Evolutionary conservation across 2,113 vertebrate species (phyloP), one percentile per base, ranked within the genome.

Genomic region (Pomatorhinus ruficollis): DNA sequence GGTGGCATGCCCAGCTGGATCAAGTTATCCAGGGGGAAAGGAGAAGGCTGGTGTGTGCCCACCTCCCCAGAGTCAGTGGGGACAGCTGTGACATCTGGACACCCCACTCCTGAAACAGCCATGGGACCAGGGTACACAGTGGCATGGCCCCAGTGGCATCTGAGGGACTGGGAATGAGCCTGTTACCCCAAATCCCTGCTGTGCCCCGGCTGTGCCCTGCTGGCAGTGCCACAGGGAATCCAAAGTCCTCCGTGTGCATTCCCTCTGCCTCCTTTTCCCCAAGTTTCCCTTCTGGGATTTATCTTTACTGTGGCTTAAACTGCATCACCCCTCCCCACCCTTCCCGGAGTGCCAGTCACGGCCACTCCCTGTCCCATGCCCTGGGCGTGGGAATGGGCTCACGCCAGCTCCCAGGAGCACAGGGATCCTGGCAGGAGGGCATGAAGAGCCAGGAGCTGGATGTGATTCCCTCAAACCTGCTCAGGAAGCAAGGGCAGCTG

Each of bases 351-450:
- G 12, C 35, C 0, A 0, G 44, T 59, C 76, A 65, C 2, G 0
- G 52, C 60, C 33, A 2, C 22, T 33, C 71, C 81, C 61, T 12
- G 40, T 6, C 8, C 81, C 14, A 6, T 66, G 69, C 30, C 74
- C 78, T 3, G 21, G 53, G 28, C 0, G 2, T 59, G 77, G 44
- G 33, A 66, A 52, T 6, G n/a, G 76, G 50, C 11, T 16, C 33
- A 15, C 0, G 0, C 6, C 68, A 28, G 52, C 44, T 74, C 33
- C 33, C 44, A 13, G 44, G 27, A 35, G 12, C 31, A 56, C 4
- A 5, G 42, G 15, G n/a, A 47, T 47, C 24, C 39, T 0, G 0
- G 37, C 0, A 0, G 13, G 53, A 74, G 22, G 27, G 11, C 0
- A 1, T 1, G 3, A 4, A 11, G 45, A 65, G 57, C 57, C 1